Evolutionary conservation across 2,888 invertebrate species (phyloP).

Genomic region (Zonitis immaculata): DNA sequence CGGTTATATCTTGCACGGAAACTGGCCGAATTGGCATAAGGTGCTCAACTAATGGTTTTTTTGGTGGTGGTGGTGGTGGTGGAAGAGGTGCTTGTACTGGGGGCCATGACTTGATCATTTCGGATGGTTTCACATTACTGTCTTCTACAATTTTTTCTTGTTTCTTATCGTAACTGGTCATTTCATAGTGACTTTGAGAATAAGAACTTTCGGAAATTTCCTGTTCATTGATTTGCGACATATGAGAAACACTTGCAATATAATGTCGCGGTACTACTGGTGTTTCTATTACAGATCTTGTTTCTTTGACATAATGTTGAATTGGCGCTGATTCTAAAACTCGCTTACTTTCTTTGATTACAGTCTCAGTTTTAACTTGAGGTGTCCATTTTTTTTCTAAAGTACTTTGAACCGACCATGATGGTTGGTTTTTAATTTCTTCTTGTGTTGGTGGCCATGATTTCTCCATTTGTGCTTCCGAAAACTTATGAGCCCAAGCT

Average conservation of each 20-base stretch:
- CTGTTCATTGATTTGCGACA: conserved; percentile 45
- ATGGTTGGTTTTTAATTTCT: conserved; percentile 36
- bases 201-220: conserved; percentile 32
- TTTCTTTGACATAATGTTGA: conserved; percentile 13
- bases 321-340: conserved; percentile 22
- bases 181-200: conserved; percentile 25
- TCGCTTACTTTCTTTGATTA: conserved; percentile 31
- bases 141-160: conserved; percentile 45
- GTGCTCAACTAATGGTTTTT: conserved; percentile 32
- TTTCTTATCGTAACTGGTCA: conserved; percentile 6
- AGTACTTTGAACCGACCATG: conserved; percentile 44
- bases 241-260: conserved; percentile 45
- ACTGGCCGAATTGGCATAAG: conserved; percentile 41
- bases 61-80: conserved; percentile 44
- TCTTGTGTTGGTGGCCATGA: conserved; percentile 52
- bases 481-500: conserved; percentile 57
- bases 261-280: conserved; percentile 41
- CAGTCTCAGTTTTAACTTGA: conserved; percentile 29
- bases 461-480: conserved; percentile 48
- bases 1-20: conserved; percentile 48
- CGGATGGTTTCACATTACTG: conserved; percentile 47
- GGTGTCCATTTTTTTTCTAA: conserved; percentile 46
- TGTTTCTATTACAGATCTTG: conserved; percentile 14
- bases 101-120: conserved; percentile 51
- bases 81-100: conserved; percentile 46